Evolutionary conservation across 1,140 invertebrate genomes (phyloP).

Genomic region (Telenomus remus): DNA sequence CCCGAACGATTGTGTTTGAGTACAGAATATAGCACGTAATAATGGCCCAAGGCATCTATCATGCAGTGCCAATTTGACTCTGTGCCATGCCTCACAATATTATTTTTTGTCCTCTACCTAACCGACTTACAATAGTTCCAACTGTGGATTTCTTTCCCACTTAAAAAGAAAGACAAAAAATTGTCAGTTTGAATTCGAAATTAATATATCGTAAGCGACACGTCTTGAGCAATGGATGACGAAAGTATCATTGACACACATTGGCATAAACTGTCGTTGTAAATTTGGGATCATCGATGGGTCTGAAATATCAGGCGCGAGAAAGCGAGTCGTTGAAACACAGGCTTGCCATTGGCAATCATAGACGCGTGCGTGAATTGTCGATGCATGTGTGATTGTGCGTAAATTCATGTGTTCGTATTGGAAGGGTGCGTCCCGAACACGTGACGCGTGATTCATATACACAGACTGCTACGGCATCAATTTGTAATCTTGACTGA

Average conservation of each 20-base stretch:
- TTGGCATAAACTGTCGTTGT: conserved; percentile 1
- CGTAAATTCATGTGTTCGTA: conserved; percentile 52
- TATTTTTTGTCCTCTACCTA: background rate
- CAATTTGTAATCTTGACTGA: conserved; percentile 77
- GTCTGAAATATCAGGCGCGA: too few species aligned
- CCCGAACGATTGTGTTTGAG: conserved; percentile 17
- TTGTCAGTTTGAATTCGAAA: too few species aligned
- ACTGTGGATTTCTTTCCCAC: too few species aligned
- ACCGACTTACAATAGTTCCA: too few species aligned
- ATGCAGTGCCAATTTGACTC: conserved; percentile 37
- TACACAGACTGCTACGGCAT: conserved; percentile 74
- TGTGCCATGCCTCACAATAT: background rate
- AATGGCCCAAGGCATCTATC: conserved; percentile 62
- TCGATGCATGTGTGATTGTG: conserved; percentile 37
- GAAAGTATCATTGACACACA: too few species aligned
- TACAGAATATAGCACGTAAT: conserved; percentile 54
- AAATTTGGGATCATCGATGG: conserved; percentile 31
- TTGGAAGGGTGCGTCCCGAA: conserved; percentile 73
- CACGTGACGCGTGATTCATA: conserved; percentile 76
- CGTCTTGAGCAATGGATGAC: too few species aligned
- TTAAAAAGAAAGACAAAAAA: too few species aligned
- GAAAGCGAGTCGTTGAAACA: conserved; percentile 28
- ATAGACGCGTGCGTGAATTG: conserved; percentile 27
- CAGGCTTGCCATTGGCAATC: conserved; percentile 36
- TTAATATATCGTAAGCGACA: too few species aligned